These are phyloP conservation scores for Meganola albula DNA, from an alignment of 2,888 invertebrate species.

Conservation along the genomic window DNA sequence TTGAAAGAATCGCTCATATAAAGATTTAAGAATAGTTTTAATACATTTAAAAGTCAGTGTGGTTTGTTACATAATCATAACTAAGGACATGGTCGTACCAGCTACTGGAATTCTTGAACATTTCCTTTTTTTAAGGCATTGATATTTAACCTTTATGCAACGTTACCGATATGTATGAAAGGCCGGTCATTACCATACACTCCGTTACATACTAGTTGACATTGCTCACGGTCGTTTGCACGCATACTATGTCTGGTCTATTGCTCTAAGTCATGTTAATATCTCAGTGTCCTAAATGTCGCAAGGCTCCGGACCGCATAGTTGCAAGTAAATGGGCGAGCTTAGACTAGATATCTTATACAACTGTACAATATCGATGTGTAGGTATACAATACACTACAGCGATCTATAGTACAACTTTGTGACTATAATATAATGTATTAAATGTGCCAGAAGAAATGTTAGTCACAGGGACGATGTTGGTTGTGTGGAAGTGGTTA, in stretches of 20 bases:
- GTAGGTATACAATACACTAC: constrained; percentile 19
- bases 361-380: constrained; percentile 24
- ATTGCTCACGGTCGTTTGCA: constrained; percentile 54
- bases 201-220: constrained; percentile 44
- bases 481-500: constrained; percentile 56
- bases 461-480: constrained; percentile 72
- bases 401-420: constrained; percentile 21
- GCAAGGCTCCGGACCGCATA: constrained; percentile 55
- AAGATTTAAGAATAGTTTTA: no score
- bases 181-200: constrained; percentile 54
- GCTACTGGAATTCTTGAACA: constrained; percentile 25
- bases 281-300: constrained; percentile 49
- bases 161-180: constrained; percentile 35
- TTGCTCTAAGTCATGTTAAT: constrained; percentile 56
- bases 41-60: no score
- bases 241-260: constrained; percentile 34
- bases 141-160: constrained; percentile 35
- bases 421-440: constrained; percentile 25
- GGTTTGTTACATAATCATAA: constrained; percentile 25
- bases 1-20: no score
- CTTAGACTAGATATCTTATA: constrained; percentile 30
- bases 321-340: constrained; percentile 43
- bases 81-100: constrained; percentile 27
- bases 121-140: constrained; percentile 36
- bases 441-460: constrained; percentile 57